Evolutionary conservation across 2,888 invertebrate species (phyloP).

Genomic region (Griposia aprilina): DNA sequence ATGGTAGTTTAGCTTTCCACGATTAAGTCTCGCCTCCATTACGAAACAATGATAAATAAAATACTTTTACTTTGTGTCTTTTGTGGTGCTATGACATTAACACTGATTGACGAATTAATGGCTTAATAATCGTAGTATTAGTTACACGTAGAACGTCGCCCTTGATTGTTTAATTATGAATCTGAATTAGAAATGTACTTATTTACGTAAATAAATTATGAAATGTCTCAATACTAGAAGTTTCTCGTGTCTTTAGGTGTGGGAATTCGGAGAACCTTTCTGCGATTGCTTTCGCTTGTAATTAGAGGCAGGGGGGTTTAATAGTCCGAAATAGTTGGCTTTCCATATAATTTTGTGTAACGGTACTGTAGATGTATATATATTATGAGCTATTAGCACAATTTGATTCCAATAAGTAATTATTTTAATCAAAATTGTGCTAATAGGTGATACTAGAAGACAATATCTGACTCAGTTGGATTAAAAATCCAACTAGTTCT

Average conservation of each 20-base stretch:
- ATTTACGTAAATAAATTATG: background rate
- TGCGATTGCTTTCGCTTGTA: background rate
- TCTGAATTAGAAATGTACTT: background rate
- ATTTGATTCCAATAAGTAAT: no score
- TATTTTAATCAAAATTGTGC: background rate
- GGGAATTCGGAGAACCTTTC: background rate
- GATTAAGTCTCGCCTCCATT: conserved; percentile 50
- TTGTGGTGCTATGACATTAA: conserved; percentile 41
- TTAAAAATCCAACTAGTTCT: background rate
- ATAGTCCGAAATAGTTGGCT: no score
- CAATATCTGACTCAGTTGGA: background rate
- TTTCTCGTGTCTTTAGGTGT: no score
- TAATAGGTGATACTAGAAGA: background rate
- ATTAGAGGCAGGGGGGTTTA: background rate
- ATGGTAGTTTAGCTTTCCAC: conserved; percentile 37
- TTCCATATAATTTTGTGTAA: background rate
- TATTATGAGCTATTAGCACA: background rate
- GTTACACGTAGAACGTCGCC: background rate
- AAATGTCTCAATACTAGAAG: background rate
- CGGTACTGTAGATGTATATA: background rate
- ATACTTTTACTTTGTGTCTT: conserved; percentile 44
- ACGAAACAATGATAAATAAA: conserved; percentile 60
- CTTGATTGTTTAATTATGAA: conserved; percentile 29
- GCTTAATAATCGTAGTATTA: conserved; percentile 46
- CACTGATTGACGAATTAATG: conserved; percentile 52